These are phyloP conservation scores for Tachina fera DNA, from an alignment of 2,888 invertebrate species.

Conservation along the genomic window DNA sequence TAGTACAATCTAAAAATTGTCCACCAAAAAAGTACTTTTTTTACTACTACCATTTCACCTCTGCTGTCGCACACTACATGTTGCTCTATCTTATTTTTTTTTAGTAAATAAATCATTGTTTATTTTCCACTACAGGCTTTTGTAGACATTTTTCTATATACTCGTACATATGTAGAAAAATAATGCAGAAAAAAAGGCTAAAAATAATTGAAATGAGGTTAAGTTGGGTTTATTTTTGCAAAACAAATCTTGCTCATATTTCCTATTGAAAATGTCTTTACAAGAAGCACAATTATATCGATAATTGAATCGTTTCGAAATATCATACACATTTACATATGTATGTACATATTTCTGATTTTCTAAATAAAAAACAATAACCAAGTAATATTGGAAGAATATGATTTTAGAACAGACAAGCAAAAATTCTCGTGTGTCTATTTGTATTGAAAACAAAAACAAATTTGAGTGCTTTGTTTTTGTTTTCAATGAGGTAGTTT, in stretches of 20 bases:
- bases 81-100: constrained; percentile 43
- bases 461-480: too few relatives aligned
- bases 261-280: constrained; percentile 45
- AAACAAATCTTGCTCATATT: constrained; percentile 12
- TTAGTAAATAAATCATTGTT: constrained; percentile 5
- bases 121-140: constrained; percentile 34
- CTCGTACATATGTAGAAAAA: neutral
- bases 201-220: constrained; percentile 70
- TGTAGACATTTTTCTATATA: constrained; percentile 32
- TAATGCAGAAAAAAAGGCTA: constrained; percentile 44
- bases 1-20: neutral
- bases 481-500: too few relatives aligned
- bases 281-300: constrained; percentile 7
- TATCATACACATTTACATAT: too few relatives aligned
- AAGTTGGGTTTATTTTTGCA: constrained; percentile 61
- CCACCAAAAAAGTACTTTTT: neutral
- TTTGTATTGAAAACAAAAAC: too few relatives aligned
- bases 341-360: too few relatives aligned
- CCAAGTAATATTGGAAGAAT: too few relatives aligned
- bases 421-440: too few relatives aligned
- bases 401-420: too few relatives aligned
- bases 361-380: too few relatives aligned
- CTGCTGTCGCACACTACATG: constrained; percentile 50
- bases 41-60: neutral
- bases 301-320: constrained; percentile 20